Base-by-base conservation (phyloP, 2,797 vertebrate species). In the Pagetopsis macropterus region DNA sequence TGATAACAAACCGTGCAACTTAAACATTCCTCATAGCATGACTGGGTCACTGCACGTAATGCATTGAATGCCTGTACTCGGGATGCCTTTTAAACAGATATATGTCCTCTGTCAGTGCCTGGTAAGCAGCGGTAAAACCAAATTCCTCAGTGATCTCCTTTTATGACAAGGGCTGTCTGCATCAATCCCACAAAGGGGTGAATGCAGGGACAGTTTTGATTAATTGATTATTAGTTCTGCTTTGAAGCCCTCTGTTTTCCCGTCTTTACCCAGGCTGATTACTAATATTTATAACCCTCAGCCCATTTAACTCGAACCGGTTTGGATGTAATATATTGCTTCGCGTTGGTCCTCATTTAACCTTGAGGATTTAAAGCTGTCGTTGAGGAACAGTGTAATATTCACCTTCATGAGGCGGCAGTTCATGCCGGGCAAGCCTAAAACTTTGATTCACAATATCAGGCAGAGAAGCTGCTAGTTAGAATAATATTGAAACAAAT, bases 271-370 rank as follows among this genome's bases (percentile, higher is more conserved):
- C 60, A 45, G 15, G 70, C 87, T 91, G 89, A 94, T 94, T 93
- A 94, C 91, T 94, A 91, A 93, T 94, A 95, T 95, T 96, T 94
- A 95, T 95, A 94, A 94, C 93, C 91, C 5, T 63, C 67, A 71
- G 90, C 66, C 90, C 85, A 89, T 95, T 95, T 94, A 93, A 93
- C 87, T 82, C 78, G 58, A 83, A 85, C 87, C 73, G 43, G 83
- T 83, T 73, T 76, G 78, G 79, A 61, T 64, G 62, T 91, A 89
- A 93, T 94, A 89, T 87, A 94, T 94, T 78, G 88, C 88, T 76
- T 69, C 54, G 79, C 91, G 80, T 91, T 92, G 89, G 91, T 92
- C 91, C 90, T 88, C 71, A 81, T 89, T 92, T 93, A 89, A 89
- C 87, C 61, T 84, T 78, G 70, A 76, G 19, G 87, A 91, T 48